Conservation (phyloP, 1,140 invertebrate species). For the Drosophila tsacasi region DNA sequence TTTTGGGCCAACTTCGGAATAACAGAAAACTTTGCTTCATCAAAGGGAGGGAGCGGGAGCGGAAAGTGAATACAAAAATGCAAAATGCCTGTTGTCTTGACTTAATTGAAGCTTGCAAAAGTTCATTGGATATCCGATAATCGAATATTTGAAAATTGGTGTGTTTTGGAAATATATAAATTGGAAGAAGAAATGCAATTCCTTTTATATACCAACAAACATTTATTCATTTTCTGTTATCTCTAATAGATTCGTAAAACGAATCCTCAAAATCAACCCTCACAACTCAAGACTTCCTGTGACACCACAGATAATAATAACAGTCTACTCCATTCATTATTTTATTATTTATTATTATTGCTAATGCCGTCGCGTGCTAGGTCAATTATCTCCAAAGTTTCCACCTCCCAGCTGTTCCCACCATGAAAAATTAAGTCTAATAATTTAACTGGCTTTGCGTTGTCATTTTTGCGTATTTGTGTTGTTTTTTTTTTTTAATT, state of each 20-base stretch:
- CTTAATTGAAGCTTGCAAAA: conserved; percentile 34
- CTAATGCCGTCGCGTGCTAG: conserved; percentile 66
- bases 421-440: conserved; percentile 37
- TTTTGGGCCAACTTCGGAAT: conserved; percentile 40
- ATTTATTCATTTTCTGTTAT: background rate
- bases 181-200: background rate
- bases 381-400: conserved; percentile 4
- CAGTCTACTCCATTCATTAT: conserved; percentile 45
- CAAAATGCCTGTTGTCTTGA: conserved; percentile 32
- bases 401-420: background rate
- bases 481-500: background rate
- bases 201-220: background rate
- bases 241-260: too few relatives aligned
- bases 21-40: conserved; percentile 46
- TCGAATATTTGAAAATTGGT: conserved; percentile 16
- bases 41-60: background rate
- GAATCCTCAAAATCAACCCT: background rate
- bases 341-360: conserved; percentile 63
- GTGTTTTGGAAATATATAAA: background rate
- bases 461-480: background rate
- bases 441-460: conserved; percentile 21
- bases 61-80: conserved; percentile 24
- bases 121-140: conserved; percentile 6
- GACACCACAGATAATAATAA: conserved; percentile 28
- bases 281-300: background rate